A percentile compares a stretch with the other conserved stretches of the same genome.
These are phyloP conservation scores for Psittacus erithacus DNA, from an alignment of 2,113 vertebrate genomes.

Conservation along the genomic window DNA sequence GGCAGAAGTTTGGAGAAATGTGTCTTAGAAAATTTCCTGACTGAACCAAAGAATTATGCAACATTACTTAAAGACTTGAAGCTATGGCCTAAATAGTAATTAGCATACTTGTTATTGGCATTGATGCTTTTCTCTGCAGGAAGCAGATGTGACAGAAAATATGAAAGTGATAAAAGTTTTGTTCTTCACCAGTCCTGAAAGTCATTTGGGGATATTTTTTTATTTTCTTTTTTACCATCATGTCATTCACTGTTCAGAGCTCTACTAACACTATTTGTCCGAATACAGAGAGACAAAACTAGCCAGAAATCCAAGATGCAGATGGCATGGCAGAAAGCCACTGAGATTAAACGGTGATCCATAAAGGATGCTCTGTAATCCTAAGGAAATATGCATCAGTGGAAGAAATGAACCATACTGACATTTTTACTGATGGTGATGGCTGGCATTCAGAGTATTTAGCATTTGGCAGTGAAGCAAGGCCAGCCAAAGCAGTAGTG, in stretches of 20 bases:
- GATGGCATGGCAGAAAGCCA: not conserved
- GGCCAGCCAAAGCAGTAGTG: not conserved
- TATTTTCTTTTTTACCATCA: conserved; percentile 7
- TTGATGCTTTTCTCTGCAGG: conserved; percentile 56
- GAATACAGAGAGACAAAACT: not conserved
- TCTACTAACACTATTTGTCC: not conserved
- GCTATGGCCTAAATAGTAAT: conserved; percentile 72
- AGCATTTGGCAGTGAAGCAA: not conserved
- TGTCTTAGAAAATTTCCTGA: conserved; percentile 80
- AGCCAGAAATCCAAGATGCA: not conserved
- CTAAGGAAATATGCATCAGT: not conserved
- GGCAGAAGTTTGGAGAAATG: conserved; percentile 77
- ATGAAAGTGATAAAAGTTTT: conserved; percentile 64
- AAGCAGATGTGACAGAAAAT: conserved; percentile 65
- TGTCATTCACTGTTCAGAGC: conserved; percentile 14
- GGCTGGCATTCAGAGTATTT: conserved; percentile 8
- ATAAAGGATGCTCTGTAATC: conserved; percentile 9
- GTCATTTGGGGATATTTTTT: not conserved
- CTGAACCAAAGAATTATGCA: conserved; percentile 71
- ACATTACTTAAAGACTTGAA: conserved; percentile 77
- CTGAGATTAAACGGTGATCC: not conserved
- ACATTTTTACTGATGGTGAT: not conserved
- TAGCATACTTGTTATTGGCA: conserved; percentile 75
- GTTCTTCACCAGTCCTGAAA: conserved; percentile 47
- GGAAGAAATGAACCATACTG: not conserved